Conservation (phyloP, 2,113 vertebrate genomes). For the Chroicocephalus ridibundus region DNA sequence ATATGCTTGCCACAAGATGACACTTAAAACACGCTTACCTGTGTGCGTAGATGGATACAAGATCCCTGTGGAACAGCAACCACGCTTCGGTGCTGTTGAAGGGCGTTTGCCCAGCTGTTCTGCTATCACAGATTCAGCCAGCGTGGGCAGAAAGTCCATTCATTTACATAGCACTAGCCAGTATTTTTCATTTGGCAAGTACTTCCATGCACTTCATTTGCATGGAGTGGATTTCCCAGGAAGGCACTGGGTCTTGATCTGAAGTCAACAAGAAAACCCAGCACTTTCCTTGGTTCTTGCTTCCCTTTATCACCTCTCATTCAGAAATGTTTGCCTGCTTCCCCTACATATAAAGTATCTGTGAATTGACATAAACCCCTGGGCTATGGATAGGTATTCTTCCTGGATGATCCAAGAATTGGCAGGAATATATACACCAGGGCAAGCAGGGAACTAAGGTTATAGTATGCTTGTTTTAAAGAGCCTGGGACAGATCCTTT, state of each 20-base stretch:
- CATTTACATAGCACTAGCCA: not conserved
- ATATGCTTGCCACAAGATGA: not conserved
- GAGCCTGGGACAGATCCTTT: not conserved
- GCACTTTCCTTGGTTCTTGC: not conserved
- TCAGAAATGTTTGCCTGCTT: not conserved
- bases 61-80: not conserved
- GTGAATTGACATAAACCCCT: not conserved
- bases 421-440: not conserved
- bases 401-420: not conserved
- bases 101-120: not conserved
- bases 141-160: not conserved
- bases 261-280: not conserved
- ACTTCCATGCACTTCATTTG: not conserved
- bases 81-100: not conserved
- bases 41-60: not conserved
- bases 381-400: not conserved
- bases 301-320: not conserved
- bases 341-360: not conserved
- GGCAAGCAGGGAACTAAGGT: not conserved
- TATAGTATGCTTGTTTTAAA: not conserved
- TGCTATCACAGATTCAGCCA: not conserved
- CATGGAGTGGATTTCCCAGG: not conserved
- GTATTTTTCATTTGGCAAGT: not conserved
- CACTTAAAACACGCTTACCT: not conserved
- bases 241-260: not conserved